Evolutionary conservation across 2,888 invertebrate species (phyloP).

Genomic region (Archaeoteleia sp.): DNA sequence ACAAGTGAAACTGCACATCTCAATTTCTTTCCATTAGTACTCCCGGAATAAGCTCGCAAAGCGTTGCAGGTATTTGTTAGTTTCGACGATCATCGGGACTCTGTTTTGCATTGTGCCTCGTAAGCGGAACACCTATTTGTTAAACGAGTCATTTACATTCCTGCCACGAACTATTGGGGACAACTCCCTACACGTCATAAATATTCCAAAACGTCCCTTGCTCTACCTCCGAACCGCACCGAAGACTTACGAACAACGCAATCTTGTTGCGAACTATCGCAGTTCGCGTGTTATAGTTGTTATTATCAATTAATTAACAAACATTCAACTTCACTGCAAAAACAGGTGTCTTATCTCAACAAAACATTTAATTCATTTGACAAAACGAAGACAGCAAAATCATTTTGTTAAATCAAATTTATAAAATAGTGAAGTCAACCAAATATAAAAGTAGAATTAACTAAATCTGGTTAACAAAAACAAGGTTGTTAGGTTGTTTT

Average conservation of each 20-base stretch:
- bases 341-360: too few species aligned
- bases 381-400: too few species aligned
- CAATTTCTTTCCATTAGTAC: constrained; percentile 37
- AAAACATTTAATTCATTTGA: too few species aligned
- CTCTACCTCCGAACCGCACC: constrained; percentile 35
- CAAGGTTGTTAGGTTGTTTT: too few species aligned
- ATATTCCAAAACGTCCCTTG: constrained; percentile 50
- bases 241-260: constrained; percentile 47
- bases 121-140: constrained; percentile 54
- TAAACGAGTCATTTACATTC: constrained; percentile 57
- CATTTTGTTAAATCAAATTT: too few species aligned
- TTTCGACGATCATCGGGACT: constrained; percentile 45
- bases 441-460: too few species aligned
- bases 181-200: constrained; percentile 54
- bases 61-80: constrained; percentile 38
- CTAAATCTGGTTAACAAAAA: too few species aligned
- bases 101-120: constrained; percentile 49
- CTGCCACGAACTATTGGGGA: constrained; percentile 50
- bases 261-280: constrained; percentile 35
- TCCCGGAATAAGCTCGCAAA: constrained; percentile 36
- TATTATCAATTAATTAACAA: too few species aligned
- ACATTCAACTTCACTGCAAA: too few species aligned
- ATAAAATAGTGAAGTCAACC: too few species aligned
- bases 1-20: constrained; percentile 24
- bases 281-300: constrained; percentile 33